Evolutionary conservation across 2,113 vertebrate species (phyloP).

Genomic region (Podilymbus podiceps): DNA sequence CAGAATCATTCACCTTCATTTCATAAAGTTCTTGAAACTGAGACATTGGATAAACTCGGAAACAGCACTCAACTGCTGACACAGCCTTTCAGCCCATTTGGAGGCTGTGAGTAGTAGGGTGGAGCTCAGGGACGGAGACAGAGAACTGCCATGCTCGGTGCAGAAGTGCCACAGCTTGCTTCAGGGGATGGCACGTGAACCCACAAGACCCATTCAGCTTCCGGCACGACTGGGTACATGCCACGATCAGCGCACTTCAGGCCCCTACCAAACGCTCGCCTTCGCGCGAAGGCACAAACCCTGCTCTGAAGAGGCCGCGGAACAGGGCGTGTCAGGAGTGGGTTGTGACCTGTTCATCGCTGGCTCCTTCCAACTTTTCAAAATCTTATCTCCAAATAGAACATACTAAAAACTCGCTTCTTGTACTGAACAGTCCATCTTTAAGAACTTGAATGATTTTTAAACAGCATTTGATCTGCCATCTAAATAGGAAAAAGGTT

Average conservation of each 20-base stretch:
- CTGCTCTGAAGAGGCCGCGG: not conserved
- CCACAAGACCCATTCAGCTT: not conserved
- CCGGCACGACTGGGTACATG: rapidly evolving
- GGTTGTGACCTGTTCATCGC: not conserved
- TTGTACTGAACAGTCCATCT: not conserved
- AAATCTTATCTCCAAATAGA: not conserved
- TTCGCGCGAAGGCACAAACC: rapidly evolving
- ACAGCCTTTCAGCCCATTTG: not conserved
- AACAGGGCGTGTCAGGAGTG: rapidly evolving
- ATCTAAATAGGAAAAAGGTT: not conserved
- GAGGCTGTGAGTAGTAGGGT: not conserved
- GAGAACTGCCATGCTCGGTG: not conserved
- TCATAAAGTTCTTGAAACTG: not conserved
- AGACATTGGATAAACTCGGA: too few relatives aligned
- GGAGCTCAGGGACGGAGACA: not conserved
- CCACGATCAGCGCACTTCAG: not conserved
- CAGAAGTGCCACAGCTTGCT: not conserved
- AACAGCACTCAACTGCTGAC: not conserved
- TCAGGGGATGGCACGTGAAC: not conserved
- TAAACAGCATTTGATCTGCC: not conserved
- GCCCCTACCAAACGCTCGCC: not conserved
- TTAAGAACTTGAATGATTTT: rapidly evolving
- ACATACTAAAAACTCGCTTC: not conserved
- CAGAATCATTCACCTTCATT: not conserved
- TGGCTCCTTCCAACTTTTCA: not conserved